Percentiles rank a stretch among this genome's conserved stretches.
Conservation (phyloP, 92 coral and sea anemone species). For the Zoanthus gigantus region DNA sequence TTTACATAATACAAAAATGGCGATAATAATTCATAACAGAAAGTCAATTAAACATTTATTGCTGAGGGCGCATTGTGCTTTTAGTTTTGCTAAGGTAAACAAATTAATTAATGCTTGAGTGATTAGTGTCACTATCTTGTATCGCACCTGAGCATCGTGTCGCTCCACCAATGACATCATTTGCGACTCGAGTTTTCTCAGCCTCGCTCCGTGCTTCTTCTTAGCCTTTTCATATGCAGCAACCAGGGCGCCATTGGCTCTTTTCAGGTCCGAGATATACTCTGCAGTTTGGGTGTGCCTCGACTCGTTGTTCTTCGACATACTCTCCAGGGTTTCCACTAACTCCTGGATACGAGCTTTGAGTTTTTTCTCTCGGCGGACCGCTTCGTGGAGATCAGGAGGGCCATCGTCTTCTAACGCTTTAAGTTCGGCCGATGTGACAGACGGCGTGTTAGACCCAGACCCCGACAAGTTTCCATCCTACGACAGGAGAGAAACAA, state of each 20-base stretch:
- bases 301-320: slow-evolving; percentile 92
- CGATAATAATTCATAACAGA: too few species aligned
- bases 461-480: slow-evolving; percentile 74
- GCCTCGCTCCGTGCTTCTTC: slow-evolving; percentile 91
- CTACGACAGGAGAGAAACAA: slow-evolving; percentile 20
- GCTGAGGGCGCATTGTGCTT: too few species aligned
- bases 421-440: slow-evolving; percentile 90
- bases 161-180: slow-evolving; percentile 99
- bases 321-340: slow-evolving; percentile 92
- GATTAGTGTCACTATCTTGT: not conserved
- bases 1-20: too few species aligned
- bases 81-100: too few species aligned
- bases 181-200: slow-evolving; percentile 93
- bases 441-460: slow-evolving; percentile 88
- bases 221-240: slow-evolving; percentile 99
- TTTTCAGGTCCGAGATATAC: slow-evolving; percentile 92
- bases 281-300: slow-evolving; percentile 97
- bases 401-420: slow-evolving; percentile 95
- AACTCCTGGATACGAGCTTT: slow-evolving; percentile 90
- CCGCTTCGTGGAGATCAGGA: slow-evolving; percentile 92
- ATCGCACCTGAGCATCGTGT: slow-evolving; percentile 89
- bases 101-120: too few species aligned
- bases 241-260: slow-evolving; percentile 98
- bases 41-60: too few species aligned
- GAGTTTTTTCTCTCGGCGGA: slow-evolving; percentile 91